phyloP scores from a whole-genome alignment of 2,113 vertebrate species.

The Anarhynchus alexandrinus region DNA sequence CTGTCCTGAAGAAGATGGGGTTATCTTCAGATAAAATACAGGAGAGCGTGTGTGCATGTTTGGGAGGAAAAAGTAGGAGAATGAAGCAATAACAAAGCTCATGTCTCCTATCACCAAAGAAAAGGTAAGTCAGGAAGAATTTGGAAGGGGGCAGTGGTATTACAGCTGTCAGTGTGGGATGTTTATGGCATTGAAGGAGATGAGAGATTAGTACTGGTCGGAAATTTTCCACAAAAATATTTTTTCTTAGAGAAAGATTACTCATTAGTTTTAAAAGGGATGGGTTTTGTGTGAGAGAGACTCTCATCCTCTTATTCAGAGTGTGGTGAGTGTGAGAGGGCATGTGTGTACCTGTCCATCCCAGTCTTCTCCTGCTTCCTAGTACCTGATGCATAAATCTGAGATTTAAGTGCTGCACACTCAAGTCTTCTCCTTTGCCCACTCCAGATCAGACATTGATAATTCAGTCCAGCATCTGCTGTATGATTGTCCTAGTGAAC shows the following conservation, averaged over 20 bases:
- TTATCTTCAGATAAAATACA: not conserved
- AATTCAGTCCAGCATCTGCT: not conserved
- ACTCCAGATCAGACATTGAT: not conserved
- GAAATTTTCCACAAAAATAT: not conserved
- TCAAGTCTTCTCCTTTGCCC: not conserved
- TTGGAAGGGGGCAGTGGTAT: not conserved
- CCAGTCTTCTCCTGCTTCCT: not conserved
- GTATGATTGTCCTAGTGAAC: not conserved
- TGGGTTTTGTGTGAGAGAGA: not conserved
- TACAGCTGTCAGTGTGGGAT: not conserved
- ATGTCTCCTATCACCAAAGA: not conserved
- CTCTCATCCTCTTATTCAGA: not conserved
- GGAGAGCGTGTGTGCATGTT: fast-evolving
- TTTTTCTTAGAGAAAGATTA: not conserved
- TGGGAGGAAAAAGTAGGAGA: not conserved
- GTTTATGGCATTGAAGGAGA: not conserved
- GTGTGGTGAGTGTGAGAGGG: not conserved
- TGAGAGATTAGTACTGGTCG: not conserved
- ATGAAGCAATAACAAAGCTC: not conserved
- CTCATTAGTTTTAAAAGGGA: not conserved
- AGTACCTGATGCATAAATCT: not conserved
- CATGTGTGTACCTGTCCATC: not conserved
- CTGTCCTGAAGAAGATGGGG: not conserved
- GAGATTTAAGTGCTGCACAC: not conserved
- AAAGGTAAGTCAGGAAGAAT: not conserved